phyloP scores from a whole-genome alignment of 2,888 invertebrate genomes.

The Oeneis ivallda region DNA sequence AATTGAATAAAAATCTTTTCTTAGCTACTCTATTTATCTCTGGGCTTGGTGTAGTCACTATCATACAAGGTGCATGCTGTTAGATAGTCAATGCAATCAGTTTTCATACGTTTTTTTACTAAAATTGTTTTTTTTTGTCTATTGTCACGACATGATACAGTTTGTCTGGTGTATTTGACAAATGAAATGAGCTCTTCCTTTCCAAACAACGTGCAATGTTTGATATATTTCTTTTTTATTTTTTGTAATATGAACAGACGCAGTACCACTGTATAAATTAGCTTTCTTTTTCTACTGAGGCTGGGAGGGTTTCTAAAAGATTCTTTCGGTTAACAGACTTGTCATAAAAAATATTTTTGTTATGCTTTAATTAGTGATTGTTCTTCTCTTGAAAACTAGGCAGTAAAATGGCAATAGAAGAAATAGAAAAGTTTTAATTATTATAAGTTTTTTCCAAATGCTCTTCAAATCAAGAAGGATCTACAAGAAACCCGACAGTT shows the following conservation, averaged over 20 bases:
- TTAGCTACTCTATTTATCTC: not conserved
- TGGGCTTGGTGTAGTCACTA: not conserved
- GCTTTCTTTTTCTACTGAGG: not conserved
- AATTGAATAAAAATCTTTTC: no score
- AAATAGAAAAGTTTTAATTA: no score
- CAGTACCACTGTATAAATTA: not conserved
- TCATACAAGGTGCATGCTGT: not conserved
- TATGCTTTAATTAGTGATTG: not conserved
- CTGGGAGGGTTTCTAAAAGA: not conserved
- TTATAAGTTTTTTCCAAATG: no score
- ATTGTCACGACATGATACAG: conserved; percentile 1
- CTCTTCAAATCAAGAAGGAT: no score
- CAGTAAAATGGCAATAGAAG: no score
- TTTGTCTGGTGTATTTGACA: conserved; percentile 11
- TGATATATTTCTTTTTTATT: conserved; percentile 3
- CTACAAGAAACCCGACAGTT: no score
- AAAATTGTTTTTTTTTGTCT: not conserved
- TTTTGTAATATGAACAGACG: not conserved
- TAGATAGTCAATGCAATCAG: not conserved
- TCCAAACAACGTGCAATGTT: conserved; percentile 5
- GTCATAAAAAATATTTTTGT: not conserved
- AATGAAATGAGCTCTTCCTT: conserved; percentile 15
- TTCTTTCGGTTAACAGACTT: not conserved
- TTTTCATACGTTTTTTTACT: not conserved
- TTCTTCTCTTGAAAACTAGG: no score